These are phyloP conservation scores for Sebastes steindachneri DNA, from an alignment of 2,797 vertebrate genomes.

Conservation along the genomic window DNA sequence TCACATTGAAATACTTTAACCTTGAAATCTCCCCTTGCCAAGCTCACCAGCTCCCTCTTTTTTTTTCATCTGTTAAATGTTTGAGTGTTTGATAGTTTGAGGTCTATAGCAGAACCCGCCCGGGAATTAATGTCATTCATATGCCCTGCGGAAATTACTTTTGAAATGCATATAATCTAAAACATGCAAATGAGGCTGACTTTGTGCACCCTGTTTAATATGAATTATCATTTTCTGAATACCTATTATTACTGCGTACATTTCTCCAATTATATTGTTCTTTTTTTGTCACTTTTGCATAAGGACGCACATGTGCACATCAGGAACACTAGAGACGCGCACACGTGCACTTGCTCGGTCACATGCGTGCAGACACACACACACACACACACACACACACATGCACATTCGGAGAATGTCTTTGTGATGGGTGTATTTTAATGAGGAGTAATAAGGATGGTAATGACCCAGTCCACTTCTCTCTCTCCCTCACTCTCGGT, in stretches of 20 bases:
- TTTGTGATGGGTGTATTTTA: conserved; percentile 84
- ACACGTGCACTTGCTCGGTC: conserved; percentile 39
- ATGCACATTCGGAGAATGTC: conserved; percentile 48
- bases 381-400: not conserved
- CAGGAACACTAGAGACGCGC: conserved; percentile 54
- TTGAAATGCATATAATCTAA: conserved; percentile 99
- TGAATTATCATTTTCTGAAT: conserved; percentile 98
- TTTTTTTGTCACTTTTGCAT: conserved; percentile 88
- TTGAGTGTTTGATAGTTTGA: conserved; percentile 88
- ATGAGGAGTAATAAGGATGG: conserved; percentile 86
- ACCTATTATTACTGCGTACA: conserved; percentile 98
- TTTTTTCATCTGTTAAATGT: conserved; percentile 90
- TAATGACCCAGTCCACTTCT: conserved; percentile 82
- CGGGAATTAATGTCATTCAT: conserved; percentile 97
- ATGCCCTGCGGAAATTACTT: conserved; percentile 99
- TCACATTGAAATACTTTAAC: conserved; percentile 88
- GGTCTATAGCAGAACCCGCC: conserved; percentile 88
- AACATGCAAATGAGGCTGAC: conserved; percentile 99
- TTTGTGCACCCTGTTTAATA: conserved; percentile 99
- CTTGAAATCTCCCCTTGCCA: conserved; percentile 88
- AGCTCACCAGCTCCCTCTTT: conserved; percentile 79
- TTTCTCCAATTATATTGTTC: conserved; percentile 99
- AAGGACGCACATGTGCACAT: conserved; percentile 68
- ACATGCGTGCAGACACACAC: conserved; percentile 21
- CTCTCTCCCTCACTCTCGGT: conserved; percentile 44